Base-by-base conservation (phyloP, 2,797 vertebrate genomes). In the Rhynchotus rufescens region DNA sequence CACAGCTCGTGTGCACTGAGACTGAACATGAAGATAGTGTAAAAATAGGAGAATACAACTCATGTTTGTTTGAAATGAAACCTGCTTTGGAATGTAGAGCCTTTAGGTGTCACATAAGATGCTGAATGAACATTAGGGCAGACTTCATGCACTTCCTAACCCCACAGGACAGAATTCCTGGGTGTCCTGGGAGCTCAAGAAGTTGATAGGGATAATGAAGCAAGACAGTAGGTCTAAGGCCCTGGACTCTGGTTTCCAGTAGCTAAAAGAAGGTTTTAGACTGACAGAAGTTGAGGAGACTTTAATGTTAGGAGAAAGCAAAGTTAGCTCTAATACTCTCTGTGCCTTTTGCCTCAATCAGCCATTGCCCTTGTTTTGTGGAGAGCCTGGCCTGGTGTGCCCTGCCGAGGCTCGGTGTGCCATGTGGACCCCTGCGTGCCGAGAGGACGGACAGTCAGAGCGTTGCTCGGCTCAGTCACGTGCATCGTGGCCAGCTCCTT, bases 21-120 rank as follows among this genome's bases (percentile, higher is more conserved):
- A 54, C 9, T 34, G n/a, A 88, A 57, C 34, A 69, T 2, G 12
- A 15, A 87, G 21, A 32, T 8, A 26, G 40, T 23, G 45, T 61
- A 36, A 91, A 91, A 87, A 65, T 15, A 7, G 49, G 25, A 89
- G 13, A 82, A 88, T 26, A 59, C 16, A 72, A 12, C 9, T 56
- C 10, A n/a, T 74, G 64, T 4, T 4, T 66, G 40, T 15, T 16
- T 60, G 36, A 75, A 69, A 30, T 5, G 5, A 79, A 54, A 22
- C 44, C 8, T 51, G 1, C 45, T 76, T 52, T 23, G 64, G 71
- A 81, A 86, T 51, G 10, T 59, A 67, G 57, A 49, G 4, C 12
- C 34, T 64, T 49, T 6, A 8, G 2, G 2, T 19, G 8, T 56
- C 74, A 6, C 0, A 0, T 32, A 10, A 30, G 17, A 25, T 42